Evolutionary conservation across 2,113 vertebrate species (phyloP).

Genomic region (Corvus cornix): DNA sequence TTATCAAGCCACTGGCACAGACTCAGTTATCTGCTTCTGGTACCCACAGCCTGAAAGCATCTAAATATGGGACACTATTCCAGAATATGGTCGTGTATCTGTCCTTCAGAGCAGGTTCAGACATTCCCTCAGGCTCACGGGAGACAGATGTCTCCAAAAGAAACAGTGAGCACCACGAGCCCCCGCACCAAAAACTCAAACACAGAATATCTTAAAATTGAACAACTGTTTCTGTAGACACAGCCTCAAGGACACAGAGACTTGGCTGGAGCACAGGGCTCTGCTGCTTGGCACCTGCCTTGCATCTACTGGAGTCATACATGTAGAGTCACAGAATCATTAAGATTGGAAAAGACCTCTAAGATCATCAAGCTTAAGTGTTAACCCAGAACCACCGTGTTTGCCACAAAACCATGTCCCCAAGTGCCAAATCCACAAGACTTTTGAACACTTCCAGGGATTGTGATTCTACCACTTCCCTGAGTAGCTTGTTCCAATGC

Average conservation of each 20-base stretch:
- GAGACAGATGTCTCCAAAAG: neutral
- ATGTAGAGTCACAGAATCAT: neutral
- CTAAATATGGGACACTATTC: neutral
- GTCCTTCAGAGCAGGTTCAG: neutral
- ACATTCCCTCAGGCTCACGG: neutral
- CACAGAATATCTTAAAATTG: neutral
- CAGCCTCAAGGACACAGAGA: neutral
- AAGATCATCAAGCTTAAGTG: no score
- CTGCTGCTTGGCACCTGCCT: neutral
- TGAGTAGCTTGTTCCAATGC: neutral
- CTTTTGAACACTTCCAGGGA: neutral
- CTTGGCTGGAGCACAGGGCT: neutral
- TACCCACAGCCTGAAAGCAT: neutral
- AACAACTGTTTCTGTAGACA: neutral
- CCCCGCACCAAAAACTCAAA: neutral
- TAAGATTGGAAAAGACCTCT: neutral
- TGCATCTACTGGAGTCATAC: neutral
- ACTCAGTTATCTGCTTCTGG: neutral
- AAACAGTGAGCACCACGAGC: neutral
- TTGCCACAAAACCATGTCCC: rapidly evolving
- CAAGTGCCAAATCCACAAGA: neutral
- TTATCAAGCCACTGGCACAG: neutral
- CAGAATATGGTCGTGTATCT: neutral
- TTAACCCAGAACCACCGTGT: rapidly evolving
- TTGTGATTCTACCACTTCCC: neutral